Evolutionary conservation across 2,113 vertebrate genomes (phyloP).

Genomic region (Ptilonorhynchus violaceus): DNA sequence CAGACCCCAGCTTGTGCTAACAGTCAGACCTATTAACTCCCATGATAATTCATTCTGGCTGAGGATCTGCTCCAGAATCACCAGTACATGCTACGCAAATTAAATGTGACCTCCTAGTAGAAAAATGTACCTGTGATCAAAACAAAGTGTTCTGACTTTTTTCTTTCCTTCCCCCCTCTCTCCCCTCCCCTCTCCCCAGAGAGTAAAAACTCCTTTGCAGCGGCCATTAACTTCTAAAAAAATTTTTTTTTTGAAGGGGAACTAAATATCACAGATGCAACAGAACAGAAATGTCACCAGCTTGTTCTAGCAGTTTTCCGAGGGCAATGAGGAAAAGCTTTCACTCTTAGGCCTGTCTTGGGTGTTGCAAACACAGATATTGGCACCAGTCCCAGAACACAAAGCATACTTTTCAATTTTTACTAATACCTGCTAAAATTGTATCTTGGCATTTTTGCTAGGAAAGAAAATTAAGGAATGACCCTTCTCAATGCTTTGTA

Average conservation of each 20-base stretch:
- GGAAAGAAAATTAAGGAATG: slow-evolving; percentile 52
- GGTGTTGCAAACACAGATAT: slow-evolving; percentile 26
- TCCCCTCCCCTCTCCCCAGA: background rate
- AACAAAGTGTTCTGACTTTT: background rate
- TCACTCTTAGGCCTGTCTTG: background rate
- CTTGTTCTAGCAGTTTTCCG: background rate
- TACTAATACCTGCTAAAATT: slow-evolving; percentile 64
- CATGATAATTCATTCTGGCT: background rate
- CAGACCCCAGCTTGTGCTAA: background rate
- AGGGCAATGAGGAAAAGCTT: slow-evolving; percentile 15
- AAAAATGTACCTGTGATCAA: slow-evolving; percentile 30
- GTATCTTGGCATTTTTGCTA: slow-evolving; percentile 4
- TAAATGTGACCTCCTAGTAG: background rate
- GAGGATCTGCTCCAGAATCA: background rate
- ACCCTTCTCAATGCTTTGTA: slow-evolving; percentile 38
- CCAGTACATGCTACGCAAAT: background rate
- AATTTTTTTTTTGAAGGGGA: background rate
- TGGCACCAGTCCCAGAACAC: slow-evolving; percentile 32
- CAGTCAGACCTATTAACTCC: background rate
- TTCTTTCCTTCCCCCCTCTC: background rate
- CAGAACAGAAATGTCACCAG: background rate
- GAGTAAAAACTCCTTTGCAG: background rate
- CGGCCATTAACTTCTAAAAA: background rate
- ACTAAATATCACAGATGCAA: background rate
- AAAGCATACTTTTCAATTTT: slow-evolving; percentile 44